Conservation (phyloP, 2,113 vertebrate species). For the Microtus pennsylvanicus region DNA sequence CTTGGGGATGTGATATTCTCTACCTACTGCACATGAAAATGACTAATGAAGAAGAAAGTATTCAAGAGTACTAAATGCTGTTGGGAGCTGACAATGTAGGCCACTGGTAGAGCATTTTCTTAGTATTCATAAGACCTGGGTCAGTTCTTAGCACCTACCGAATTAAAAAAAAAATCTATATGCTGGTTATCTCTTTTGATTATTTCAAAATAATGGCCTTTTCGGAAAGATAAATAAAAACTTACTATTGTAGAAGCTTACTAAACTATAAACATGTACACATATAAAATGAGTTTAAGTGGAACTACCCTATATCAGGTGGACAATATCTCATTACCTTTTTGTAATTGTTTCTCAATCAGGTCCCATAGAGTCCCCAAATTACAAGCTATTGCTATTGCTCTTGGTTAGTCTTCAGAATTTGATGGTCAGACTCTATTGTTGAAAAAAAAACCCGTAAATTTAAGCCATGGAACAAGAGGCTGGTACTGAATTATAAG, state of each 20-base stretch:
- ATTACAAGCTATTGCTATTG: not conserved
- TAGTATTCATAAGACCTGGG: not conserved
- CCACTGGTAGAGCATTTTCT: not conserved
- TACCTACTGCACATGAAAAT: conserved; percentile 1
- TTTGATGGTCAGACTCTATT: not conserved
- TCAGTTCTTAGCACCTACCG: not conserved
- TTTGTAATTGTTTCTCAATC: not conserved
- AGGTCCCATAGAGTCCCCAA: not conserved
- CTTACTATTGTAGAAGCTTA: not conserved
- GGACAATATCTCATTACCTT: not conserved
- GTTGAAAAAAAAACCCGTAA: not conserved
- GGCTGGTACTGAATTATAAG: not conserved
- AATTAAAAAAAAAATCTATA: not conserved
- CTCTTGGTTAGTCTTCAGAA: not conserved
- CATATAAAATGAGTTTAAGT: not conserved
- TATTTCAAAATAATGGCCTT: not conserved
- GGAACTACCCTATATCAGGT: too few relatives aligned
- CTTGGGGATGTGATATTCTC: not conserved
- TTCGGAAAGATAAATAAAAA: not conserved
- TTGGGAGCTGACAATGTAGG: not conserved
- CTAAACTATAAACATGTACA: too few relatives aligned
- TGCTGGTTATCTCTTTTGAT: not conserved
- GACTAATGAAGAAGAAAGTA: not conserved
- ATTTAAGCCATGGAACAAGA: not conserved
- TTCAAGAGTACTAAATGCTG: not conserved